These are phyloP conservation scores for Erebia epiphron DNA, from an alignment of 2,888 invertebrate species.

Conservation along the genomic window DNA sequence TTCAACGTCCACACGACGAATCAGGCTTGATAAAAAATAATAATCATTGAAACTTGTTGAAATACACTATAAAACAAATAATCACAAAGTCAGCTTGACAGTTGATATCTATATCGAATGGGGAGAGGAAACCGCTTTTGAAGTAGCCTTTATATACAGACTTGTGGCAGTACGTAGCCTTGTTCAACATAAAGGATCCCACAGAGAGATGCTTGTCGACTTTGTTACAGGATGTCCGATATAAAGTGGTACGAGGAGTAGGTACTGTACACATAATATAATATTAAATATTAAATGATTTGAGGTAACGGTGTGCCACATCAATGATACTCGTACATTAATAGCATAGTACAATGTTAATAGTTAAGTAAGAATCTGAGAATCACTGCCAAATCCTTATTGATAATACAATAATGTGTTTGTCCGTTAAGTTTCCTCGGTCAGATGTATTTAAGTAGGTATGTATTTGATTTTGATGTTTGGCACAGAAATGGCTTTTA, in stretches of 20 bases:
- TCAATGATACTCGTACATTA: neutral
- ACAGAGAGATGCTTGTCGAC: neutral
- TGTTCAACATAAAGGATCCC: conserved; percentile 8
- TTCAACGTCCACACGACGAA: neutral
- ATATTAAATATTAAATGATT: neutral
- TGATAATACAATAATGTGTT: no score
- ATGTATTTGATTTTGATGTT: no score
- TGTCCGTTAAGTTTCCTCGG: no score
- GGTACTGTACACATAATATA: neutral
- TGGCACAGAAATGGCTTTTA: no score
- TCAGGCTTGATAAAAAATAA: neutral
- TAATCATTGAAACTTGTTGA: neutral
- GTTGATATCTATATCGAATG: conserved; percentile 48
- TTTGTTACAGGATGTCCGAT: neutral
- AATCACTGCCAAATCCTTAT: no score
- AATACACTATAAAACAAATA: neutral
- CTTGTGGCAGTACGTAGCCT: conserved; percentile 62
- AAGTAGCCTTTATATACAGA: conserved; percentile 66
- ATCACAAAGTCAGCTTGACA: conserved; percentile 1
- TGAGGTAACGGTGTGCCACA: neutral
- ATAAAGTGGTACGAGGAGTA: neutral
- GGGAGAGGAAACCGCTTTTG: conserved; percentile 68
- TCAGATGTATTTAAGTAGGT: no score
- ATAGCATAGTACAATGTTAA: no score
- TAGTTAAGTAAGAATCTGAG: neutral